Percentiles rank a stretch among this genome's conserved stretches.
Conservation (phyloP, 2,113 vertebrate species). For the Dromiciops gliroides region DNA sequence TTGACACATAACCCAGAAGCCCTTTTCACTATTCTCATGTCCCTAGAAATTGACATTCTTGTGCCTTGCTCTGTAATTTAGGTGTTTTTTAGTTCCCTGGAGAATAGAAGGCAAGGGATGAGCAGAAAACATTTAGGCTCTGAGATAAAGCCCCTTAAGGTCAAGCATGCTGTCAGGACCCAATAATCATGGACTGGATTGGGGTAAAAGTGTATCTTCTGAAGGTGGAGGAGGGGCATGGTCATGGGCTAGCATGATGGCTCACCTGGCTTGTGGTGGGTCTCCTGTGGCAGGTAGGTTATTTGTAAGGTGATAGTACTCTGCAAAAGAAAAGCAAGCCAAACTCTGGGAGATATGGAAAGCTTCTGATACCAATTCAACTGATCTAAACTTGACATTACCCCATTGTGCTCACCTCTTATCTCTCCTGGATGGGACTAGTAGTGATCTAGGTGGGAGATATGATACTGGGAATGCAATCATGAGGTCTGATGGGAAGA, state of each 20-base stretch:
- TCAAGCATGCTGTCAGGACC: neutral
- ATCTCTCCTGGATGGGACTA: neutral
- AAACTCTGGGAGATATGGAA: neutral
- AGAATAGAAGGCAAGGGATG: neutral
- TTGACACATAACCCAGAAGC: neutral
- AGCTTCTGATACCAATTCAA: neutral
- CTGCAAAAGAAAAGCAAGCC: conserved; percentile 60
- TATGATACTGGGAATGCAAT: neutral
- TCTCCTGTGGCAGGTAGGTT: neutral
- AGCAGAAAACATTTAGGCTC: neutral
- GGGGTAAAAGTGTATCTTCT: neutral
- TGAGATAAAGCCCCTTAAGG: neutral
- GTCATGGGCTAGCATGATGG: neutral
- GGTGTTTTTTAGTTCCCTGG: neutral
- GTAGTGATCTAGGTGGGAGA: neutral
- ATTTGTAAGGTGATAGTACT: conserved; percentile 65
- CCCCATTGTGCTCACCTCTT: neutral
- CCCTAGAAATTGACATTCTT: neutral
- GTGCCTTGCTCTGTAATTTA: neutral
- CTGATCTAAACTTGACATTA: neutral
- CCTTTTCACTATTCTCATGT: neutral
- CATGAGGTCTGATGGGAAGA: neutral
- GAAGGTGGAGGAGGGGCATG: conserved; percentile 4
- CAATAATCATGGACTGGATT: neutral
- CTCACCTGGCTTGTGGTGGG: conserved; percentile 52